Evolutionary conservation across 2,797 vertebrate species (phyloP).

Genomic region (Acipenser ruthenus): DNA sequence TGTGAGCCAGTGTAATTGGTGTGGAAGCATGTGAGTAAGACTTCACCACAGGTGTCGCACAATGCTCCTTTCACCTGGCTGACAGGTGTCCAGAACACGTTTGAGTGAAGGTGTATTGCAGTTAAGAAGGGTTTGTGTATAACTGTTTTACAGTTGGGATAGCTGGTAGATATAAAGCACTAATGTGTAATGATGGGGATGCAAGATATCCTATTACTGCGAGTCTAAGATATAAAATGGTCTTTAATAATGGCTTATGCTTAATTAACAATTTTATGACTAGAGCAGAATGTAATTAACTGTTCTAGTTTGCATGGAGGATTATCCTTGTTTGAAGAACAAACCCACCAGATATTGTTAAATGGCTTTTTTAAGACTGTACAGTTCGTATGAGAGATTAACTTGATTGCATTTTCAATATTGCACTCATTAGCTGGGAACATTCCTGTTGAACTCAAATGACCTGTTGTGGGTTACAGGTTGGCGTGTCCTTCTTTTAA

Average conservation of each 20-base stretch:
- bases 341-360: too few species aligned
- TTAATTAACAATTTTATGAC: not conserved
- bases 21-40: not conserved
- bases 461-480: too few species aligned
- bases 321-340: too few species aligned
- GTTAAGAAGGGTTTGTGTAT: not conserved
- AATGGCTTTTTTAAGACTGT: too few species aligned
- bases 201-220: not conserved
- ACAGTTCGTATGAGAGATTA: too few species aligned
- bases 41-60: constrained; percentile 26
- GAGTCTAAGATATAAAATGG: too few species aligned
- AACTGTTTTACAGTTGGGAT: constrained; percentile 3
- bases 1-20: constrained; percentile 7
- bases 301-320: too few species aligned
- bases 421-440: too few species aligned
- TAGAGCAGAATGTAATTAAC: too few species aligned
- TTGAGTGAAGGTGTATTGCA: not conserved
- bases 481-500: too few species aligned
- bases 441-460: too few species aligned
- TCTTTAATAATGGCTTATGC: not conserved
- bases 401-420: too few species aligned
- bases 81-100: constrained; percentile 26
- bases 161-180: not conserved
- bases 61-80: constrained; percentile 20
- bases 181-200: not conserved